Conservation (phyloP, 2,888 invertebrate genomes). For the Chymomyza caudatula region DNA sequence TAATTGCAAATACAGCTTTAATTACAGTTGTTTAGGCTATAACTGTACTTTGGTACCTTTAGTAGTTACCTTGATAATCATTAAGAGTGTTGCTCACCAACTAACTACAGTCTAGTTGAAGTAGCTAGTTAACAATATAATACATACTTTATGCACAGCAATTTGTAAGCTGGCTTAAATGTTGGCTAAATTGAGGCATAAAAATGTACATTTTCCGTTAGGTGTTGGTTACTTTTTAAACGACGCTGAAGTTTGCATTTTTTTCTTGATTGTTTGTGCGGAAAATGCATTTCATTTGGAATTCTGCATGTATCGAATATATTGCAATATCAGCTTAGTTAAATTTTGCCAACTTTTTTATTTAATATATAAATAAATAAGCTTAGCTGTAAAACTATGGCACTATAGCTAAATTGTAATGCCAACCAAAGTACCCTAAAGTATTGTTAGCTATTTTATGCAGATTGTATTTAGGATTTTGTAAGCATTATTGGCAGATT, state of each 20-base stretch:
- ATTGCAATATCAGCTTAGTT: background rate
- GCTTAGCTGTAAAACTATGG: too few relatives aligned
- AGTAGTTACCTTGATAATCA: background rate
- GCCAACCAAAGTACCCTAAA: too few relatives aligned
- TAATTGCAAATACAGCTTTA: slow-evolving; percentile 18
- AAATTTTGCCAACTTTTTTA: background rate
- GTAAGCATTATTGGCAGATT: too few relatives aligned
- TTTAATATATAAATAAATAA: background rate
- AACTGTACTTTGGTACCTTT: background rate
- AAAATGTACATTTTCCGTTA: too few relatives aligned
- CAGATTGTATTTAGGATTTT: too few relatives aligned
- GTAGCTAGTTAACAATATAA: too few relatives aligned
- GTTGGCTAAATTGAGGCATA: too few relatives aligned
- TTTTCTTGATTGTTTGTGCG: background rate
- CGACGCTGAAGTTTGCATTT: background rate
- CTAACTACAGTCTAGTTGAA: background rate
- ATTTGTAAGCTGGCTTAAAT: too few relatives aligned
- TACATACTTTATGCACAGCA: too few relatives aligned
- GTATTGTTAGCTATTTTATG: too few relatives aligned
- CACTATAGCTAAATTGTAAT: too few relatives aligned
- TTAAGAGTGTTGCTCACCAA: background rate
- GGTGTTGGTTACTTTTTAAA: too few relatives aligned
- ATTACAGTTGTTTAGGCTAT: background rate
- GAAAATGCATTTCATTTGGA: background rate
- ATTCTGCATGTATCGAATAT: background rate